A percentile compares a stretch with the other conserved stretches of the same genome.
These are phyloP conservation scores for Drosophila mayaguana DNA, from an alignment of 2,888 invertebrate species.

Conservation along the genomic window DNA sequence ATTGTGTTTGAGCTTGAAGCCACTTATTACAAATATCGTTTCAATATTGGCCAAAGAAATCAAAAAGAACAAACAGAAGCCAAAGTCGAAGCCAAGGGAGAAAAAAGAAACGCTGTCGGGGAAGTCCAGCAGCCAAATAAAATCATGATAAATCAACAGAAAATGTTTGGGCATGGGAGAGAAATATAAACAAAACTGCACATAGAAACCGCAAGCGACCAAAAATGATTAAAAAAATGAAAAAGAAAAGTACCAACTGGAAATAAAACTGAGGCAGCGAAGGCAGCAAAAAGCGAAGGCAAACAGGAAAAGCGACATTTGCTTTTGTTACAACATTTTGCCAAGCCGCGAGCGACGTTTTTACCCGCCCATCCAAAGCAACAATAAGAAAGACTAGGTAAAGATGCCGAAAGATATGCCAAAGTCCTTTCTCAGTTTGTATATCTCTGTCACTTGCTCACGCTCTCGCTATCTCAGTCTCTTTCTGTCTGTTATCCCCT, in stretches of 20 bases:
- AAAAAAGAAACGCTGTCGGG: constrained; percentile 13
- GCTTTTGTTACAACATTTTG: constrained; percentile 75
- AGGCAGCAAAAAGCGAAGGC: constrained; percentile 49
- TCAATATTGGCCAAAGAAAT: constrained; percentile 61
- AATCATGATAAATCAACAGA: constrained; percentile 79
- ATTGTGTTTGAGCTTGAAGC: constrained; percentile 19
- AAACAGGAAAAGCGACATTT: constrained; percentile 79
- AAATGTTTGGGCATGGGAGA: constrained; percentile 29
- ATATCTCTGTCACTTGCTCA: neutral
- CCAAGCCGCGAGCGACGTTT: constrained; percentile 63
- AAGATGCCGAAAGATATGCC: constrained; percentile 58
- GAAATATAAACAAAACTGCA: constrained; percentile 70
- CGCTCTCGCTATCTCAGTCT: neutral
- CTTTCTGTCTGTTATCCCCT: constrained; percentile 8
- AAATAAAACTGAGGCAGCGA: constrained; percentile 15
- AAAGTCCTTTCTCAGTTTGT: constrained; percentile 4
- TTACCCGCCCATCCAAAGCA: neutral
- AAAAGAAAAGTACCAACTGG: constrained; percentile 36
- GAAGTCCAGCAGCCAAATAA: constrained; percentile 73
- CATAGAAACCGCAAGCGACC: constrained; percentile 66
- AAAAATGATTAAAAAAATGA: constrained; percentile 72
- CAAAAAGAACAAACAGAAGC: constrained; percentile 57
- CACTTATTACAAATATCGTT: constrained; percentile 32
- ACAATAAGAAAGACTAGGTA: constrained; percentile 30
- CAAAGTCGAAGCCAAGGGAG: constrained; percentile 19